Base-by-base conservation (phyloP, 2,888 invertebrate species). In the Ischnura elegans region DNA sequence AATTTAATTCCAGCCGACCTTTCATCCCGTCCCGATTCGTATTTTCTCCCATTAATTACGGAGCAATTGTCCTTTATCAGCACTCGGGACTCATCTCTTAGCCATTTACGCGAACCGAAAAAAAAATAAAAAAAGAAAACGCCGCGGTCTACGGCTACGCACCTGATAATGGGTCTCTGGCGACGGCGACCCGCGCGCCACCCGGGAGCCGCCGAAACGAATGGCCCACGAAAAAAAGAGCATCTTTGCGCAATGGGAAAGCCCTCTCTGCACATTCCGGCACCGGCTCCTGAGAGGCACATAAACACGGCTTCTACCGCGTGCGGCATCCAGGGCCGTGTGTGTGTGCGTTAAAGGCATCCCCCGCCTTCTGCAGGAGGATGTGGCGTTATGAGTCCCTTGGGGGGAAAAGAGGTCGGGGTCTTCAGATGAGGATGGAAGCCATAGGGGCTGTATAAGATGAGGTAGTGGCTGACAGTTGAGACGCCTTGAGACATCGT, bases 371-470 rank as follows among this genome's bases (percentile, higher is more conserved):
- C 45, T 25, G 3, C 25, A 0, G 61, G 8, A 13, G 61, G 10
- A 25, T 29, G 25, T 29, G 42, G 87, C 87, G 87, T 51, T 87
- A 87, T 87, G 87, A 51, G 87, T 6, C 87, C 87, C 55, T 55
- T 87, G 51, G 87, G 87, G 87, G 87, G 87, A 87, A 61, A 87
- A 55, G 55, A 87, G 87, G 87, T 87, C 87, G 87, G 87, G 87
- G 51, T 61, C 87, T 87, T 87, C 51, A 51, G 87, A 87, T 87
- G 87, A 55, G 87, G 87, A 87, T 87, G 51, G 87, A 87, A 87
- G 87, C 87, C 87, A 87, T 87, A 87, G 87, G 87, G 87, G 90
- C 61, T 66, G 90, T 43, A 66, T 90, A 66, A 90, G 90, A 90
- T 90, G 90, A 90, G 90, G 90, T 90, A 90, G 90, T 90, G 90